These are phyloP conservation scores for Panurus biarmicus DNA, from an alignment of 2,113 vertebrate species.

Conservation along the genomic window DNA sequence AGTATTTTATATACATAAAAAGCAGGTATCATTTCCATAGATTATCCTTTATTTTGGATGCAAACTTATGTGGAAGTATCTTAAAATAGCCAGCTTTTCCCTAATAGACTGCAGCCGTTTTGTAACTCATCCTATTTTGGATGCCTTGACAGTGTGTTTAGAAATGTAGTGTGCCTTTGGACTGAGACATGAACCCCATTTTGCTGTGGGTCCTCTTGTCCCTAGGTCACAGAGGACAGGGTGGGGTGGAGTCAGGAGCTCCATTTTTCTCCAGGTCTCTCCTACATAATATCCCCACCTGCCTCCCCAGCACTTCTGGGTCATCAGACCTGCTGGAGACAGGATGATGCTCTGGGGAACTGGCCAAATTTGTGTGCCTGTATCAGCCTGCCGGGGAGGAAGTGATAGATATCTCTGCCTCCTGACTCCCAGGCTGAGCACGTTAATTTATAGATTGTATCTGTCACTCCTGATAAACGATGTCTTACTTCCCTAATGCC, in stretches of 20 bases:
- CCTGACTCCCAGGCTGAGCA: constrained; percentile 22
- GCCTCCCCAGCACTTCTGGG: background rate
- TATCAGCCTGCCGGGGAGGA: constrained; percentile 1
- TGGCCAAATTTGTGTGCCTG: constrained; percentile 16
- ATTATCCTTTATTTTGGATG: background rate
- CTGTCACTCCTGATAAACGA: constrained; percentile 56
- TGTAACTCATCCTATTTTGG: background rate
- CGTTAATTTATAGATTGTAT: constrained; percentile 64
- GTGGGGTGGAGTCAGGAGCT: background rate
- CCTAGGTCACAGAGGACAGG: background rate
- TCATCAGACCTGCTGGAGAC: background rate
- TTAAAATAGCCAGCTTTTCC: background rate
- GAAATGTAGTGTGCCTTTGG: background rate
- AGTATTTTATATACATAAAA: background rate
- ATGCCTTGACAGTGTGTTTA: background rate
- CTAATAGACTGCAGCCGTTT: background rate
- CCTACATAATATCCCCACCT: background rate
- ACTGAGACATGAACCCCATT: background rate
- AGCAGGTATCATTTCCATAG: background rate
- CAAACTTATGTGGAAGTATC: background rate
- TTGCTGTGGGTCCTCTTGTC: background rate
- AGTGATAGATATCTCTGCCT: constrained; percentile 48
- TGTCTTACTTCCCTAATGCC: constrained; percentile 45
- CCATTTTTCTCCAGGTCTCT: background rate
- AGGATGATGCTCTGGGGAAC: background rate